phyloP scores from a whole-genome alignment of 2,797 vertebrate species.

The Coregonus suidteri region DNA sequence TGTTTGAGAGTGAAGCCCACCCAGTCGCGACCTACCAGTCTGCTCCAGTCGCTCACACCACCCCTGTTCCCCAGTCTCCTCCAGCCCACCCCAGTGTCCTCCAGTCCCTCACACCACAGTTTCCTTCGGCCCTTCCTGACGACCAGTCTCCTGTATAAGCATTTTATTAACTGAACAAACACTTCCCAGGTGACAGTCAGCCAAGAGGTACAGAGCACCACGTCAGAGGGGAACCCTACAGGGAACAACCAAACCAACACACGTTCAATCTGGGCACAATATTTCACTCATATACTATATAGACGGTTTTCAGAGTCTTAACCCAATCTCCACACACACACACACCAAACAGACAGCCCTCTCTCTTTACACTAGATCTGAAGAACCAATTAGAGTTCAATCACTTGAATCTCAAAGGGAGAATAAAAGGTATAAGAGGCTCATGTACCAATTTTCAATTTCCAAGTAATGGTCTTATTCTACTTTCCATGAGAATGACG shows the following conservation, averaged over 20 bases:
- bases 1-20: neutral
- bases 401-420: neutral
- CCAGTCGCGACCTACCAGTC: neutral
- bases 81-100: neutral
- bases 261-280: neutral
- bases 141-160: neutral
- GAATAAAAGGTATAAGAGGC: conserved; percentile 36
- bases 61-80: neutral
- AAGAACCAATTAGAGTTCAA: neutral
- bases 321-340: neutral
- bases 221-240: neutral
- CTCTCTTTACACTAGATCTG: neutral
- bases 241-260: neutral
- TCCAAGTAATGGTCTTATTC: conserved; percentile 41
- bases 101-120: no score
- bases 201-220: neutral
- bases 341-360: neutral
- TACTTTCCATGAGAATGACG: conserved; percentile 31
- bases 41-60: neutral
- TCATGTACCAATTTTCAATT: conserved; percentile 52
- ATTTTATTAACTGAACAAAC: neutral
- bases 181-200: conserved; percentile 16
- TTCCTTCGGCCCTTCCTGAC: neutral
- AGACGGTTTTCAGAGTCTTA: neutral
- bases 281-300: neutral